Percentiles rank a stretch among this genome's conserved stretches.
Evolutionary conservation across 2,888 invertebrate genomes (phyloP).

Genomic region (Rhingia campestris): DNA sequence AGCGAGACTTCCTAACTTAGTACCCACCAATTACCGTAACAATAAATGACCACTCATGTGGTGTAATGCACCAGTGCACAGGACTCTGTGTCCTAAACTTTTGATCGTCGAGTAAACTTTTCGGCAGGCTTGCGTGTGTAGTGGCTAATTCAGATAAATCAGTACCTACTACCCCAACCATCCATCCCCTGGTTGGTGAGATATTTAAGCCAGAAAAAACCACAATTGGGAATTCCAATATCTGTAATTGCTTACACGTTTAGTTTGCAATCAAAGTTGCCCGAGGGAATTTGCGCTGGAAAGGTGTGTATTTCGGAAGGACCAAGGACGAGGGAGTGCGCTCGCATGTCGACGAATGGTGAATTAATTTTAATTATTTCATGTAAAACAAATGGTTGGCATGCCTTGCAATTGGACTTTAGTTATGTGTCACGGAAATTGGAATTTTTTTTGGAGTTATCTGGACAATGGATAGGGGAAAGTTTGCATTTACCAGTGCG

Average conservation of each 20-base stretch:
- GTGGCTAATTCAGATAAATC: too few species aligned
- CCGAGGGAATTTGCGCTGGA: not conserved
- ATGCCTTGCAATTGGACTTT: not conserved
- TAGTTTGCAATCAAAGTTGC: conserved; percentile 25
- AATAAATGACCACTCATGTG: conserved; percentile 43
- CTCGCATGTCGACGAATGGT: not conserved
- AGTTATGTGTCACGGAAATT: conserved; percentile 12
- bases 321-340: not conserved
- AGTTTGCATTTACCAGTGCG: not conserved
- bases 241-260: too few species aligned
- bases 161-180: too few species aligned
- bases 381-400: conserved; percentile 7
- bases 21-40: conserved; percentile 36
- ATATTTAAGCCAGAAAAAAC: too few species aligned
- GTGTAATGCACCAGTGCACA: not conserved
- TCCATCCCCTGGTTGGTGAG: too few species aligned
- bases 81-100: conserved; percentile 1
- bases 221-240: too few species aligned
- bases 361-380: conserved; percentile 45
- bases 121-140: too few species aligned
- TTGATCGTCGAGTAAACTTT: not conserved
- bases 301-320: not conserved
- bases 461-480: not conserved
- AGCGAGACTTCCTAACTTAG: conserved; percentile 22
- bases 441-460: not conserved